Evolutionary conservation across 1,140 invertebrate genomes (phyloP).

Genomic region (Chironomus tepperi): DNA sequence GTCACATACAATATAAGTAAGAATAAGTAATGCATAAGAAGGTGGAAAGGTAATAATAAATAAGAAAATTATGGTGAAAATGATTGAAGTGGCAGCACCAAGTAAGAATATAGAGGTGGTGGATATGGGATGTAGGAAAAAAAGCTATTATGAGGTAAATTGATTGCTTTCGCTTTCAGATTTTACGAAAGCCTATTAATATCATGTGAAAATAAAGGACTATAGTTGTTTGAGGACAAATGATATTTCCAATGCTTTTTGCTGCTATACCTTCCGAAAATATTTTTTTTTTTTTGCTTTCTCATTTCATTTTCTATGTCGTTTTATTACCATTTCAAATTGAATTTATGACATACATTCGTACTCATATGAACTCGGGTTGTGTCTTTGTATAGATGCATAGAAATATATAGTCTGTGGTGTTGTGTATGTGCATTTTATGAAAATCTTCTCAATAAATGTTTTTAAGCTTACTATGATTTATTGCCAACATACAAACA

Average conservation of each 20-base stretch:
- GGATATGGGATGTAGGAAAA: not conserved
- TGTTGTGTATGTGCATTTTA: not conserved
- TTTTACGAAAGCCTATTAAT: constrained; percentile 19
- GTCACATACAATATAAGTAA: too few species aligned
- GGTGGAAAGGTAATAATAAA: not conserved
- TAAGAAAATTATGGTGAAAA: not conserved
- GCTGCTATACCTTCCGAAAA: not conserved
- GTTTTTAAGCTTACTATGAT: constrained; percentile 15
- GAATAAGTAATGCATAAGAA: not conserved
- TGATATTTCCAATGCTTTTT: not conserved
- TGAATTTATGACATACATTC: not conserved
- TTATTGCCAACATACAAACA: not conserved
- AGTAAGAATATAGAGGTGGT: too few species aligned
- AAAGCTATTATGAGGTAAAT: constrained; percentile 18
- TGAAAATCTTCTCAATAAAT: constrained; percentile 4
- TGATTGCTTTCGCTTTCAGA: constrained; percentile 18
- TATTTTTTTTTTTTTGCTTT: not conserved
- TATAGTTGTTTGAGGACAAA: too few species aligned
- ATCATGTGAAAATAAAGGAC: not conserved
- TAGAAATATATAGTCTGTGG: not conserved
- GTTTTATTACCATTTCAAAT: not conserved
- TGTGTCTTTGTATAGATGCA: not conserved
- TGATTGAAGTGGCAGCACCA: not conserved
- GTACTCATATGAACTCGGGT: not conserved
- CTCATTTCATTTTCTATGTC: not conserved